Conservation (phyloP, 1,140 invertebrate species). For the Drosophila insularis region DNA sequence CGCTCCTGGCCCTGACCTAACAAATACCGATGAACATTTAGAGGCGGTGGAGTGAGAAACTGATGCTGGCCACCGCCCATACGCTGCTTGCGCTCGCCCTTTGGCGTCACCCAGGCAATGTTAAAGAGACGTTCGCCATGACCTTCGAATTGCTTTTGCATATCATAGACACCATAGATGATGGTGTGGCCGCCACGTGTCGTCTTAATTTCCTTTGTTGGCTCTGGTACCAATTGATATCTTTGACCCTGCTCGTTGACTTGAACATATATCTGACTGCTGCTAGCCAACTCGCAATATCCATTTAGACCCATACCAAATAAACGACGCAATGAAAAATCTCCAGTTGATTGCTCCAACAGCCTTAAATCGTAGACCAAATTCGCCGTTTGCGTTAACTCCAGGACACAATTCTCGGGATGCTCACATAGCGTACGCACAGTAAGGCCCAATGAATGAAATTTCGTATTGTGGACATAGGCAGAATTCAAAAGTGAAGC, state of each 20-base stretch:
- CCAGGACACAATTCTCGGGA: conserved; percentile 87
- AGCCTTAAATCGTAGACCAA: conserved; percentile 92
- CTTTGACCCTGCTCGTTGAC: conserved; percentile 84
- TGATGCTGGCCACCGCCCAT: conserved; percentile 60
- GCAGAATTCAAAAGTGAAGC: conserved; percentile 94
- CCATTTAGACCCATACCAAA: conserved; percentile 92
- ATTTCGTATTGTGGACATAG: conserved; percentile 95
- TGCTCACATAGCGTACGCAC: conserved; percentile 90
- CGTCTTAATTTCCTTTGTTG: conserved; percentile 85
- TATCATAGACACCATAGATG: conserved; percentile 88
- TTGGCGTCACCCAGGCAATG: conserved; percentile 84
- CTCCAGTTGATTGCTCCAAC: conserved; percentile 83
- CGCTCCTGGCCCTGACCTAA: conserved; percentile 93
- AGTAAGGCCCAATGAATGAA: conserved; percentile 95
- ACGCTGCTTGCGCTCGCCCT: conserved; percentile 77
- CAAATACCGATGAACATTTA: conserved; percentile 92
- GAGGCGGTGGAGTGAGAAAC: conserved; percentile 83
- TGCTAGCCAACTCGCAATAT: conserved; percentile 90
- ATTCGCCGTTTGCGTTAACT: conserved; percentile 92
- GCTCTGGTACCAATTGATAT: conserved; percentile 83
- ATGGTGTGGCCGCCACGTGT: conserved; percentile 87
- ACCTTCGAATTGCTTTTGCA: conserved; percentile 80
- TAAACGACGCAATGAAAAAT: conserved; percentile 93
- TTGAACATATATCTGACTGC: conserved; percentile 93
- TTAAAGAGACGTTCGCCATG: conserved; percentile 85